Base-by-base conservation (phyloP, 2,888 invertebrate species). In the Leucophora obtusa region DNA sequence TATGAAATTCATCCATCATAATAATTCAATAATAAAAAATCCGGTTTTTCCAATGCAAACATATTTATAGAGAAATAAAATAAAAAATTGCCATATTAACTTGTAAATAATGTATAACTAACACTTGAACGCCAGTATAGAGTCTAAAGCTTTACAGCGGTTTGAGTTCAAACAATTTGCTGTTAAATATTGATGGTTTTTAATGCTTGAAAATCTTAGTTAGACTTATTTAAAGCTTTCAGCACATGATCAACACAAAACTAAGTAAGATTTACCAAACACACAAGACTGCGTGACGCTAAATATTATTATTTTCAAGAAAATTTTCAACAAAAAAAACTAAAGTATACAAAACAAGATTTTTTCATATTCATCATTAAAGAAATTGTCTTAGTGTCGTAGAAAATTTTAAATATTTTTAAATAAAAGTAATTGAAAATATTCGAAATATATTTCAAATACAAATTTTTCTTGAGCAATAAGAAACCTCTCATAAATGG, bases 211-310 rank as follows among this genome's bases (percentile, higher is more conserved):
- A 47, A 14, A 47, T 47, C 43, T 47, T 47, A 6, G 43, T 47
- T 47, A n/a, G 43, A 14, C 14, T 47, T 47, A n/a, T 28, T 68
- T 60, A 50, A 68, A 78, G 77, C 72, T 78, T 56, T 78, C 71
- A 54, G 15, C 70, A 70, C 33, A 69, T 77, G 43, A 65, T 69
- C 56, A 68, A 62, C 50, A 62, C 50, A 68, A 72, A 65, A 56
- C 71, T 47, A 54, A 76, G 58, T 43, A 47, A 24, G 15, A 47
- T n/a, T 60, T 14, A 3, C 14, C 60, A 50, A 47, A 77, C 54
- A 54, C 62, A 53, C 56, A 79, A 79, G 79, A 79, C 79, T 79
- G 74, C 54, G 53, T 79, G 79, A 79, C 79, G 79, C 79, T 79
- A 63, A 73, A 62, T 68, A 51, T 47, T 47, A 47, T 47, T 11